Evolutionary conservation across 92 coral and sea anemone species (phyloP), one percentile per base, ranked within the genome.

Genomic region (Ricordea florida): DNA sequence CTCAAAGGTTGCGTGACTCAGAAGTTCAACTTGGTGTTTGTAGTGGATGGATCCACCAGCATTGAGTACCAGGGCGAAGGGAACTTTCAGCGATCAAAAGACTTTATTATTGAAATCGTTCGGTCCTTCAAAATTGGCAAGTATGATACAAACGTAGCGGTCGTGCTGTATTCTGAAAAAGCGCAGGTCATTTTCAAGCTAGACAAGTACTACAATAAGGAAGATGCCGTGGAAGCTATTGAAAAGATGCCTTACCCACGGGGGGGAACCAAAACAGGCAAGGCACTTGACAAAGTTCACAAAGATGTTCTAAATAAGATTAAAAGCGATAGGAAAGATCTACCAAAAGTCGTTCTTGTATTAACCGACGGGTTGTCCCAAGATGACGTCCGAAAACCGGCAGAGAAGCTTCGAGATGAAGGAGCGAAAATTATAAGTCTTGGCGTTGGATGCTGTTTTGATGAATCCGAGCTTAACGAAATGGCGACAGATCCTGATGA

Each of bases 11-110:
- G 69, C 34, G 51, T 40, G 18, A 22, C 33, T 14, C 69, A 62
- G 7, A 62, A 24, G 68, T 37, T 62, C 36, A 37, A 38, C 40
- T 55, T 55, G 23, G 37, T 55, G 22, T 55, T 55, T 30, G 48
- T 91, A 1, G 17, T 91, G 2, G 97, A 91, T 22, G 93, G 86
- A 25, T 87, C 97, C 0, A 77, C 76, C 0, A 82, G 90, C 72
- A 85, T 85, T 24, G 87, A 87, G 11, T 17, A 30, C 14, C 59
- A 46, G 10, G 88, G 87, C 10, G 30, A 18, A 24, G 90, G 94
- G 15, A 83, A 91, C 69, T 91, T 87, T 46, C 69, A 74, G 33
- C 83, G 77, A 5, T 60, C 70, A 27, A 49, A 69, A 42, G 47
- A 67, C 46, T 91, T 91, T 60, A 45, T 87, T 32, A 79, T 50